Evolutionary conservation across 2,888 invertebrate genomes (phyloP), one percentile per base, ranked within the genome.

Genomic region (Elysia crispata): DNA sequence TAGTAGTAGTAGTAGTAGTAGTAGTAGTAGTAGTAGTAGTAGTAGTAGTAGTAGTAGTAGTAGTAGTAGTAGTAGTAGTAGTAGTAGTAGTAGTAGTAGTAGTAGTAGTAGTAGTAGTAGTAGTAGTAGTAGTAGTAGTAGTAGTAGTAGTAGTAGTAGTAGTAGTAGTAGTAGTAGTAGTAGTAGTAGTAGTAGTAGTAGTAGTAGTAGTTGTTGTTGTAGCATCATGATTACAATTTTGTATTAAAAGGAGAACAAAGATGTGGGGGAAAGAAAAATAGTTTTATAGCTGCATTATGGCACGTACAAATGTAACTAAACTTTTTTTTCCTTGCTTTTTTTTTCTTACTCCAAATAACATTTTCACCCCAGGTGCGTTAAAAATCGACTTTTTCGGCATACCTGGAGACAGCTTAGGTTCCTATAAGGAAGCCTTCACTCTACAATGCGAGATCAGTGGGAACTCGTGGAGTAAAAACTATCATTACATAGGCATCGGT

Each of bases 1-100:
- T 78, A 80, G 77, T 70, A 77, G 77, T 77, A 80, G 81, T 60
- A 77, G 81, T 70, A 80, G 81, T 78, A 81, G 81, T 79, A 79
- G 75, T 69, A 76, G 76, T 64, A 76, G 76, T 76, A 76, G 76
- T 76, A 76, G 76, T 76, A 76, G 76, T 76, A 76, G 76, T 76
- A 76, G 76, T 76, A 76, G 66, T 76, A 76, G 76, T 76, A 64
- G 76, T 64, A 76, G 76, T 64, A 76, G 76, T 64, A 1, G 76
- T 62, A 62, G 76, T 76, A 62, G 76, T 62, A 33, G 75, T 76
- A 64, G 62, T 64, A 64, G 41, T 64, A 76, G 41, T 64, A 76
- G 41, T 62, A 76, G n/a, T 76, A 76, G 62, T 76, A 75, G 62
- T 75, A 75, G 60, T 62, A 75, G 62, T 62, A 54, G 73, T 54